Evolutionary conservation across 2,797 vertebrate genomes (phyloP), one percentile per base, ranked within the genome.

Genomic region (Gila robusta): DNA sequence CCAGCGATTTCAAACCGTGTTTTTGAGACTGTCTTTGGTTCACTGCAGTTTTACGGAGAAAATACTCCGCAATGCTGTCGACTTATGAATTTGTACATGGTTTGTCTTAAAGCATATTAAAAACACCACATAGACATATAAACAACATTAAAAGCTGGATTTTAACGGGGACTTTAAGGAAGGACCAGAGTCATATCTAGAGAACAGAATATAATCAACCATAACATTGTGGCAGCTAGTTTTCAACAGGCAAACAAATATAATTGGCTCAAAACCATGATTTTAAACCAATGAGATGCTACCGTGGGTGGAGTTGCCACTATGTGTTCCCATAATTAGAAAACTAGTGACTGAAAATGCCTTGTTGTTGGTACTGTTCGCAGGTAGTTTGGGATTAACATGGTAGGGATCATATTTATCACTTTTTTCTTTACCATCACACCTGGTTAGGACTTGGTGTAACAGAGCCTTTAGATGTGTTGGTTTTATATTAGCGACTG

Each of bases 401-500:
- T 44, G 23, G 16, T 41, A 28, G 4, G 37, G 76, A 41, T 39
- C 32, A n/a, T 52, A 59, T 59, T n/a, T 39, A 39, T 78, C 52
- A 56, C 21, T 39, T 39, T 39, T 35, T 39, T 16, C 52, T 39
- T 9, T 16, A 37, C 14, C n/a, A 7, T 73, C 47, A 35, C 47
- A 76, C 72, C 21, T n/a, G 2, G 32, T 78, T 59, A 39, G 74
- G 28, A 35, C 73, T 21, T 1, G 1, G 19, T 77, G 32, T 62
- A n/a, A 59, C 74, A 59, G 19, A 56, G 74, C 16, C 56, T 44
- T 44, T 79, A 64, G 19, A 79, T 39, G n/a, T 28, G 59, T 79
- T 28, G n/a, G n/a, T 79, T 64, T 64, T 79, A 79, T 64, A 64
- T 79, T 17, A 64, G 56, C 39, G 21, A 21, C 39, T 44, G 56